phyloP scores from a whole-genome alignment of 1,140 invertebrate genomes.

The Magallana ariakensis region DNA sequence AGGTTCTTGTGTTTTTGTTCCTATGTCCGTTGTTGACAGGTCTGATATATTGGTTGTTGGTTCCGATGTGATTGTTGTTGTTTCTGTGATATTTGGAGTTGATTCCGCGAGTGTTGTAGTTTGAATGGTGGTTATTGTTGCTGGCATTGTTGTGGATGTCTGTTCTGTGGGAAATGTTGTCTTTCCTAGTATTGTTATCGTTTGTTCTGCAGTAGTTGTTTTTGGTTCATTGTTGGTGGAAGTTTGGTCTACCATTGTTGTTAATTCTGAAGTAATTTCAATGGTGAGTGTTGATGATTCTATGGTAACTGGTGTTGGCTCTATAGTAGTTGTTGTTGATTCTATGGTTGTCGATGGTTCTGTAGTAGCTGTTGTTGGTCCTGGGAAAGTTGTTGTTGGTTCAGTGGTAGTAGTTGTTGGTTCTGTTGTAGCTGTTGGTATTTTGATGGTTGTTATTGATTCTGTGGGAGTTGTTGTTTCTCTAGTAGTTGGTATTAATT shows the following conservation, averaged over 20 bases:
- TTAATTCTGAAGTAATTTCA: too few species aligned
- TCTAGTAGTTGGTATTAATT: not conserved
- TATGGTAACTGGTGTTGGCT: not conserved
- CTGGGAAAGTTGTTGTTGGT: not conserved
- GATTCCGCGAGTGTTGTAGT: not conserved
- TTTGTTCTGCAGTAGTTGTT: not conserved
- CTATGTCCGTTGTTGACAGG: not conserved
- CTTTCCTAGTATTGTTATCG: not conserved
- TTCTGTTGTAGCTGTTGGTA: not conserved
- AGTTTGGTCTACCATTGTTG: too few species aligned
- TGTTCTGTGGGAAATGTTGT: not conserved
- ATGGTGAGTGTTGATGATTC: not conserved
- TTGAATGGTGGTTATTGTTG: not conserved
- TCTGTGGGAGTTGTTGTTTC: not conserved
- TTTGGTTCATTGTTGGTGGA: not conserved
- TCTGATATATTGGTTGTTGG: not conserved
- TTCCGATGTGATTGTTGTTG: not conserved
- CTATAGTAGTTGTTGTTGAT: too few species aligned
- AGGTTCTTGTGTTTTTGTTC: not conserved
- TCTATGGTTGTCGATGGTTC: too few species aligned
- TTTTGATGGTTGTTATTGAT: not conserved
- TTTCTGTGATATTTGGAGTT: not conserved
- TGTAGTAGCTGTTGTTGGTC: not conserved
- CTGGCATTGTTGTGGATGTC: not conserved
- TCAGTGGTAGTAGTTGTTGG: not conserved